These are phyloP conservation scores for Oncorhynchus masou DNA, from an alignment of 2,113 vertebrate species.

Conservation along the genomic window DNA sequence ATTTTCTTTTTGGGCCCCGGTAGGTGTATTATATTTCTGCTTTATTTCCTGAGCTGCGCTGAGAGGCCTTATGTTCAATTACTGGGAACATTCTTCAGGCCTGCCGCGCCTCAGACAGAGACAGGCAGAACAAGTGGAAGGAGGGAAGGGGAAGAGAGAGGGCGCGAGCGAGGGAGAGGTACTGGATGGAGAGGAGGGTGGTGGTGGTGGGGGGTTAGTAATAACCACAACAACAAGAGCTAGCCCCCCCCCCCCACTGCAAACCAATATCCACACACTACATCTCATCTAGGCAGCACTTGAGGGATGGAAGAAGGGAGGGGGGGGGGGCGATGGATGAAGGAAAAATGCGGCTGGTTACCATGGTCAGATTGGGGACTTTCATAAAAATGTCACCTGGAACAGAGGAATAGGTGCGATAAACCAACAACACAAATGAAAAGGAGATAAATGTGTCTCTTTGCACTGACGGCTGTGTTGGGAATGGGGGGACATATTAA, in stretches of 20 bases:
- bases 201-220: conserved; percentile 1
- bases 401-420: conserved; percentile 1
- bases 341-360: neutral
- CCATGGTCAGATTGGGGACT: conserved; percentile 30
- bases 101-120: neutral
- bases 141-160: neutral
- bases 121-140: neutral
- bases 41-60: conserved; percentile 62
- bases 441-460: conserved; percentile 3
- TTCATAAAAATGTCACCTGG: conserved; percentile 36
- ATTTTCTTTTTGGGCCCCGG: conserved; percentile 50
- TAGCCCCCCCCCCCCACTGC: conserved; percentile 21
- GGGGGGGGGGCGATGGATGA: neutral
- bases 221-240: conserved; percentile 40
- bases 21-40: conserved; percentile 57
- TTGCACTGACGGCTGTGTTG: neutral
- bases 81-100: conserved; percentile 63
- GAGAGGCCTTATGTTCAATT: conserved; percentile 75
- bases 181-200: neutral
- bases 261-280: conserved; percentile 64
- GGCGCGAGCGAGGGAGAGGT: neutral
- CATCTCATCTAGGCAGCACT: conserved; percentile 29
- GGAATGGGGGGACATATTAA: no score
- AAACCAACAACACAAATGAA: conserved; percentile 2
- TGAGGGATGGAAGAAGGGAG: conserved; percentile 55